Evolutionary conservation across 2,113 vertebrate genomes (phyloP).

Genomic region (Psilopsiagon aurifrons): DNA sequence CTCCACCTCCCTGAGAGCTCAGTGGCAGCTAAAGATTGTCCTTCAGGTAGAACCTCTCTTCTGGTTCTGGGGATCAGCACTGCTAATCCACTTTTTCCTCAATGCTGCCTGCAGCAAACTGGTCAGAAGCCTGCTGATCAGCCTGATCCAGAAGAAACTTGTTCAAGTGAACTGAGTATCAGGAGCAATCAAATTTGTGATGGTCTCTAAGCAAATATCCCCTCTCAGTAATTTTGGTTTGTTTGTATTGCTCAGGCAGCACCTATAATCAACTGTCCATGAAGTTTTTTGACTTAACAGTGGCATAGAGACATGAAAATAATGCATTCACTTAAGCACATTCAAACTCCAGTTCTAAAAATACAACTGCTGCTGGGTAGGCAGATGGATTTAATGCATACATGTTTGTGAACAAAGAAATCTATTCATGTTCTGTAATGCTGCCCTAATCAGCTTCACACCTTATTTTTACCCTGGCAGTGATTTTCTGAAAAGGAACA

Average conservation of each 20-base stretch:
- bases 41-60: not conserved
- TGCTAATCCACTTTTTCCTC: not conserved
- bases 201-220: not conserved
- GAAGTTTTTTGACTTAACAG: not conserved
- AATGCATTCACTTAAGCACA: not conserved
- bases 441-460: not conserved
- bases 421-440: not conserved
- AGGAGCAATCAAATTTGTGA: not conserved
- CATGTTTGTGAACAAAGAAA: not conserved
- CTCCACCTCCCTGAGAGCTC: not conserved
- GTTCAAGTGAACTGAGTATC: not conserved
- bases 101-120: not conserved
- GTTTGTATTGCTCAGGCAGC: not conserved
- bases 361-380: not conserved
- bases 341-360: constrained; percentile 1
- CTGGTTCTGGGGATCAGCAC: not conserved
- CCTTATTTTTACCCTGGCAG: not conserved
- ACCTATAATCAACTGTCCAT: not conserved
- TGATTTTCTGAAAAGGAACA: not conserved
- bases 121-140: not conserved
- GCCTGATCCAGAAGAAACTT: not conserved
- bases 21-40: not conserved
- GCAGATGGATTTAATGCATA: not conserved
- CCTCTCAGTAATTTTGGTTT: not conserved
- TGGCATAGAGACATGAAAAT: not conserved